Evolutionary conservation across 1,140 invertebrate species (phyloP).

Genomic region (Plutomurus gul): DNA sequence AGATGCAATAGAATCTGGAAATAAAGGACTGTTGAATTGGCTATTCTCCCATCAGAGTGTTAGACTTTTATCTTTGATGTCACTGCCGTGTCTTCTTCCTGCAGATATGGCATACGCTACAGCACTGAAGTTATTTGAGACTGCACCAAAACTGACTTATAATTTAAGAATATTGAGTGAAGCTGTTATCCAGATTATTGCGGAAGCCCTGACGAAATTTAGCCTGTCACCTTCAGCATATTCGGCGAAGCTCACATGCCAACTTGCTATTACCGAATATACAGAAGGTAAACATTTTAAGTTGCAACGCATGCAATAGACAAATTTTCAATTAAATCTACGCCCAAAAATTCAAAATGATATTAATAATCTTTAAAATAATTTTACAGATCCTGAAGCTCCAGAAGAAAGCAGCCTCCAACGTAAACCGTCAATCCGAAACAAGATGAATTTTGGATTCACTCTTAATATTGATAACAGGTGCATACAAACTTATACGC

Average conservation of each 20-base stretch:
- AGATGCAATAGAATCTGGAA: slow-evolving; percentile 87
- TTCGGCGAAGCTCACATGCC: slow-evolving; percentile 68
- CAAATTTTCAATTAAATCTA: too few relatives aligned
- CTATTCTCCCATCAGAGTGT: slow-evolving; percentile 80
- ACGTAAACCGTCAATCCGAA: slow-evolving; percentile 57
- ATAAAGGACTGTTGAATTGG: slow-evolving; percentile 87
- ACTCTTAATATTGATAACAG: slow-evolving; percentile 66
- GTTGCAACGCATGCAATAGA: background rate
- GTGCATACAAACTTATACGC: too few relatives aligned
- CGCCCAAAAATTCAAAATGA: too few relatives aligned
- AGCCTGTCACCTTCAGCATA: slow-evolving; percentile 45
- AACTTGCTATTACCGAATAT: slow-evolving; percentile 71
- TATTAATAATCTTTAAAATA: background rate
- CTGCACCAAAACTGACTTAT: slow-evolving; percentile 64
- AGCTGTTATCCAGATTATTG: slow-evolving; percentile 65
- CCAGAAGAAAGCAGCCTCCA: slow-evolving; percentile 56
- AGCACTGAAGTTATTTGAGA: slow-evolving; percentile 72
- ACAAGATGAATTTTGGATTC: slow-evolving; percentile 70
- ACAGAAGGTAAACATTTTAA: slow-evolving; percentile 59
- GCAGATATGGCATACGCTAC: slow-evolving; percentile 82
- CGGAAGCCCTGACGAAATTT: slow-evolving; percentile 47
- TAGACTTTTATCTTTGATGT: slow-evolving; percentile 75
- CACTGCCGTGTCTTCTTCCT: slow-evolving; percentile 81
- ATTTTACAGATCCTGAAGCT: slow-evolving; percentile 59
- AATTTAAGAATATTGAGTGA: slow-evolving; percentile 62